Conservation (phyloP, 1,140 invertebrate genomes). For the Yoshiicerus persimilis region DNA sequence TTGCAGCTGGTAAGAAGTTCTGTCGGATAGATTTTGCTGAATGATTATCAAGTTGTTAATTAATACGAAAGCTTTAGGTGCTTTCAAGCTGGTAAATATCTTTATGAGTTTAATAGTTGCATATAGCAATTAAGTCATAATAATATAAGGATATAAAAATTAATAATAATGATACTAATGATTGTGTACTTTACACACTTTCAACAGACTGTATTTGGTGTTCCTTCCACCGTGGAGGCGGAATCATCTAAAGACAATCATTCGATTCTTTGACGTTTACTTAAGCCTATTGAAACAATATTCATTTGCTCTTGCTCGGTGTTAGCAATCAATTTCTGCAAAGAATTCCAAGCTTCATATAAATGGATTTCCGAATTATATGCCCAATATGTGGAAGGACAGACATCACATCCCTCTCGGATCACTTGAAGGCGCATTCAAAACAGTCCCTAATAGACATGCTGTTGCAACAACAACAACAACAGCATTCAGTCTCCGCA, state of each 20-base stretch:
- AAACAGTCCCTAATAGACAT: conserved; percentile 37
- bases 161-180: too few species aligned
- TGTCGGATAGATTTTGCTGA: too few species aligned
- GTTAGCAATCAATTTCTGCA: neutral
- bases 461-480: conserved; percentile 27
- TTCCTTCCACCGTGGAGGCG: neutral
- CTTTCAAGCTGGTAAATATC: neutral
- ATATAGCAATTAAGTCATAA: too few species aligned
- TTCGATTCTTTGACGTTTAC: neutral
- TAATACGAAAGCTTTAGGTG: neutral
- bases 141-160: too few species aligned
- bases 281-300: neutral
- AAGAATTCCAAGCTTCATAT: neutral
- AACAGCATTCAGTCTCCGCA: neutral
- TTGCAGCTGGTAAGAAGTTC: too few species aligned
- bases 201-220: neutral
- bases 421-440: conserved; percentile 36
- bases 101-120: neutral
- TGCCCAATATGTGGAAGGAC: conserved; percentile 35
- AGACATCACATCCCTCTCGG: neutral
- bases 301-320: neutral
- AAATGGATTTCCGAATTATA: conserved; percentile 17
- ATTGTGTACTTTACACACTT: neutral
- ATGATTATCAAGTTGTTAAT: neutral
- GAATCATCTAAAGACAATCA: neutral